phyloP scores from a whole-genome alignment of 2,797 vertebrate species.

The Botia kubotai region DNA sequence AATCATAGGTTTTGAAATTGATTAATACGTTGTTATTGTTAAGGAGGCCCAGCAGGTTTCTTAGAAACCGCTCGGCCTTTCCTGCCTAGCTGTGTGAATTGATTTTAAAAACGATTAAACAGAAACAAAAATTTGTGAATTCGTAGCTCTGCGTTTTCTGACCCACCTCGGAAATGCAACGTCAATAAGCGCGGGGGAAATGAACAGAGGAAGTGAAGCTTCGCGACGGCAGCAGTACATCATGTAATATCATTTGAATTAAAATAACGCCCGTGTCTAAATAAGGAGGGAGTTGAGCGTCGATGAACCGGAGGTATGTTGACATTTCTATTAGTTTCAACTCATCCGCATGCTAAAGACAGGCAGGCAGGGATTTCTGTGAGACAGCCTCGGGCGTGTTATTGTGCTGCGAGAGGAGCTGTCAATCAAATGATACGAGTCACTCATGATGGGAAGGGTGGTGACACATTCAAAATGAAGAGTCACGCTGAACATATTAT shows the following conservation, averaged over 20 bases:
- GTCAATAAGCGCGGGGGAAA: constrained; percentile 47
- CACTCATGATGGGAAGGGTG: constrained; percentile 19
- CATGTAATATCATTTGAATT: constrained; percentile 58
- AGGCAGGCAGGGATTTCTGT: constrained; percentile 20
- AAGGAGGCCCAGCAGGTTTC: not conserved
- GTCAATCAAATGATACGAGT: constrained; percentile 38
- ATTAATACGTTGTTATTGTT: not conserved
- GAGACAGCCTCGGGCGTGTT: constrained; percentile 32
- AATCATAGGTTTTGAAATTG: not conserved
- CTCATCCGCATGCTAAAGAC: constrained; percentile 46
- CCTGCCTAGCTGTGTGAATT: constrained; percentile 5
- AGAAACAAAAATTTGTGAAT: constrained; percentile 23
- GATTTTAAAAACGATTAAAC: constrained; percentile 22
- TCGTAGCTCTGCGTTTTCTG: constrained; percentile 43
- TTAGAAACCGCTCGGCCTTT: constrained; percentile 5
- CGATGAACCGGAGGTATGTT: constrained; percentile 43
- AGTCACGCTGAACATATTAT: constrained; percentile 41
- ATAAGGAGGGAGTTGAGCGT: constrained; percentile 37
- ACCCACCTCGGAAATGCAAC: constrained; percentile 37
- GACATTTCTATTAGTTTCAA: constrained; percentile 56
- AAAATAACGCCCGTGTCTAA: constrained; percentile 38
- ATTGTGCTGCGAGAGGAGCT: constrained; percentile 38
- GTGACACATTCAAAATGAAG: constrained; percentile 33
- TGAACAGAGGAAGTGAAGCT: constrained; percentile 45
- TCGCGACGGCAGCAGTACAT: constrained; percentile 56